A percentile compares a stretch with the other conserved stretches of the same genome.
phyloP scores from a whole-genome alignment of 2,797 vertebrate species.

The Melanotaenia maccullochi region DNA sequence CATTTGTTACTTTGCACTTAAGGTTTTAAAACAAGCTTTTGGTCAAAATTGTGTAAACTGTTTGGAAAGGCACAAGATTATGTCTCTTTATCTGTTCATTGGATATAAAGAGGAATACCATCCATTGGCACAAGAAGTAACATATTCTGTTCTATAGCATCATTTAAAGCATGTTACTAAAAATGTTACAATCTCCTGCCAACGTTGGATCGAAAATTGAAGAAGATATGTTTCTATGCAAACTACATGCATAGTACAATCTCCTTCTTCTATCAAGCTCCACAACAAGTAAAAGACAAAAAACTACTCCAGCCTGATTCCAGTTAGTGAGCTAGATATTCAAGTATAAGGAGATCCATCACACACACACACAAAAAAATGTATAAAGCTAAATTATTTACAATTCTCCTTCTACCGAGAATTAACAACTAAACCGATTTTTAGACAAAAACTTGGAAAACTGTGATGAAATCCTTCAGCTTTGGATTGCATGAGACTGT shows the following conservation, averaged over 20 bases:
- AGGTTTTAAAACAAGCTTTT: conserved; percentile 64
- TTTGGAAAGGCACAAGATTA: conserved; percentile 67
- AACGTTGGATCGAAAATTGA: not conserved
- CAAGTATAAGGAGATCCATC: conserved; percentile 62
- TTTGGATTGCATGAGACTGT: conserved; percentile 29
- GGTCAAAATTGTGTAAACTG: conserved; percentile 69
- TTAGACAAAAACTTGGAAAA: conserved; percentile 45
- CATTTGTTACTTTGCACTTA: conserved; percentile 48
- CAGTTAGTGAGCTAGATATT: conserved; percentile 54
- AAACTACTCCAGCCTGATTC: conserved; percentile 32
- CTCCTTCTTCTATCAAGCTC: conserved; percentile 30
- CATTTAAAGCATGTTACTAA: not conserved
- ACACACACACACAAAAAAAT: conserved; percentile 8
- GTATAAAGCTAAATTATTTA: conserved; percentile 11
- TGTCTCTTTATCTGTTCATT: conserved; percentile 35
- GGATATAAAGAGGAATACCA: conserved; percentile 13
- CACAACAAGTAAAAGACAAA: conserved; percentile 22
- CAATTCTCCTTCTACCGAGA: conserved; percentile 15
- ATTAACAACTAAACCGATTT: conserved; percentile 23
- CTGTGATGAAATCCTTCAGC: conserved; percentile 1
- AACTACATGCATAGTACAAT: conserved; percentile 31
- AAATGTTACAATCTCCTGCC: not conserved
- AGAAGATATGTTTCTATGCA: conserved; percentile 23
- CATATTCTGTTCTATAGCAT: conserved; percentile 17
- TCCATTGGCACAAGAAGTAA: conserved; percentile 13